Evolutionary conservation across 2,797 vertebrate genomes (phyloP), one percentile per base, ranked within the genome.

Genomic region (Poeciliopsis infans): DNA sequence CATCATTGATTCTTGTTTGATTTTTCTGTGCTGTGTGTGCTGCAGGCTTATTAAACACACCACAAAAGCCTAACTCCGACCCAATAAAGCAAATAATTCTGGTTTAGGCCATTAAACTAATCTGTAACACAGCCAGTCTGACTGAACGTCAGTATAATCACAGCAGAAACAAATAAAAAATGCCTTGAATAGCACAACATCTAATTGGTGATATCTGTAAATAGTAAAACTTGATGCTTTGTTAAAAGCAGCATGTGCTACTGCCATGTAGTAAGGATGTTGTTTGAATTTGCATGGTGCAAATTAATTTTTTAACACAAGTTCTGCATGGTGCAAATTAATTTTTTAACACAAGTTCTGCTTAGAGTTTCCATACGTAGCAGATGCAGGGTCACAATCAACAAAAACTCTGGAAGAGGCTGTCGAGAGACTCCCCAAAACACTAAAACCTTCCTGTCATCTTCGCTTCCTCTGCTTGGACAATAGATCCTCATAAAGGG

Each of bases 401-500:
- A 46, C 68, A 15, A 45, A 25, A 45, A 71, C 43, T 46, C 68
- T 71, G 68, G 43, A 80, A 75, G n/a, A 76, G 36, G 46, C 59
- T 6, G 75, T 69, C 57, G 59, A 81, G 74, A 81, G 78, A 87
- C 57, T 77, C 72, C 72, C 80, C 83, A 4, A 8, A 85, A 55
- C 85, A 64, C 76, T 33, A 86, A 85, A 75, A 75, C 78, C 86
- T 85, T 90, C 85, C 83, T 86, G 88, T 86, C 85, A 86, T 86
- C 76, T 75, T 77, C 68, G 77, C 70, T 92, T 92, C 86, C 88
- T 86, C 75, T 82, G 5, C 71, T 78, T 39, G 77, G 77, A 91
- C 79, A 87, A 88, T 81, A 87, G 85, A 80, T 81, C 69, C 80
- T 81, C 82, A 81, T 74, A 78, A 81, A 89, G 92, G 91, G 92